Conservation (phyloP, 2,113 vertebrate species). For the Clarias macrocephalus region DNA sequence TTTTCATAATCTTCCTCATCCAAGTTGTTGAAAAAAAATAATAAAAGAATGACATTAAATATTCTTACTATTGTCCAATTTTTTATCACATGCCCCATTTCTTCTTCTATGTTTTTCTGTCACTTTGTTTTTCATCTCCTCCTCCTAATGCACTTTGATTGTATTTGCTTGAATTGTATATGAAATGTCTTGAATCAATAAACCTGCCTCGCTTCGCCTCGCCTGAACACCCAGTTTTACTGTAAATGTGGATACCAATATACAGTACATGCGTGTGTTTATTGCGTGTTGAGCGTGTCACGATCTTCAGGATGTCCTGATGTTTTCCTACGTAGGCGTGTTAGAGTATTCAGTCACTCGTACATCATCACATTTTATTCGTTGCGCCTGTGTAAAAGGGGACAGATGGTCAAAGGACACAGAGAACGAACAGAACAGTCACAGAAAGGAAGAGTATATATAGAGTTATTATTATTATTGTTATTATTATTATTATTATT, state of each 20-base stretch:
- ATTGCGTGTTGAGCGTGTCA: background rate
- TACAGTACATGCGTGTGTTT: background rate
- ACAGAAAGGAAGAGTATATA: background rate
- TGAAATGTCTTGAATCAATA: background rate
- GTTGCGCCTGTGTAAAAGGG: constrained; percentile 25
- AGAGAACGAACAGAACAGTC: constrained; percentile 15
- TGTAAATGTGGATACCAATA: background rate
- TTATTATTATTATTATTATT: no score
- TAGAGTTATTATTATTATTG: no score
- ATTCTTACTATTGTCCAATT: background rate
- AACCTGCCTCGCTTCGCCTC: background rate
- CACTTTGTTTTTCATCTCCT: background rate
- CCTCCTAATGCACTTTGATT: background rate
- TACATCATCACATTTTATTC: constrained; percentile 54
- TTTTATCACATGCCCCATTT: background rate
- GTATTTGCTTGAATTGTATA: no score
- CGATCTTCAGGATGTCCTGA: constrained; percentile 34
- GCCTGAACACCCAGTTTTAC: background rate
- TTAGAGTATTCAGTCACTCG: constrained; percentile 35
- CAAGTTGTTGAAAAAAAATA: background rate
- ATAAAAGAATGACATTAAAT: background rate
- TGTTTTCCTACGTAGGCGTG: constrained; percentile 43
- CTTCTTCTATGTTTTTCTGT: background rate
- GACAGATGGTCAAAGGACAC: constrained; percentile 47
- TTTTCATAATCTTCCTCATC: background rate